Evolutionary conservation across 2,888 invertebrate species (phyloP).

Genomic region (Pseudococcus longispinus): DNA sequence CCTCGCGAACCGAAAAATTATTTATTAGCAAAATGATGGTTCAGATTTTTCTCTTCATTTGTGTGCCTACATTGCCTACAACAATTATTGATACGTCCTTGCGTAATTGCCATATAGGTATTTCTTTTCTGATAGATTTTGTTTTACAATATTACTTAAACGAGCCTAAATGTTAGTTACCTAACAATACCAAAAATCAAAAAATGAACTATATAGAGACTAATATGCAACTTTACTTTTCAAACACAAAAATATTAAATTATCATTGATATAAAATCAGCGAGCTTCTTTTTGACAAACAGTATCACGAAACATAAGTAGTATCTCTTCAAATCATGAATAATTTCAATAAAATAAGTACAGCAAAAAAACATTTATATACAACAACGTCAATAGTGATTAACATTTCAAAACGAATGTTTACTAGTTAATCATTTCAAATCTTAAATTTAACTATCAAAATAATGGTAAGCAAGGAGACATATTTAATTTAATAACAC

Average conservation of each 20-base stretch:
- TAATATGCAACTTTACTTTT: neutral
- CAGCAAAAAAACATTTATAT: neutral
- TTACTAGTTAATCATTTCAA: neutral
- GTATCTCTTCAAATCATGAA: neutral
- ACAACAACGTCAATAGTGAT: neutral
- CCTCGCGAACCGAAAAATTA: no score
- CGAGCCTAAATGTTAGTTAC: no score
- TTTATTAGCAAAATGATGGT: no score
- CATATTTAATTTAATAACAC: slow-evolving; percentile 5
- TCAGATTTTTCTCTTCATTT: no score
- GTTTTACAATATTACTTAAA: no score
- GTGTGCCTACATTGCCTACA: no score
- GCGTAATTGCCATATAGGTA: no score
- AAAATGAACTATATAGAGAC: no score
- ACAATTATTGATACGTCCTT: no score
- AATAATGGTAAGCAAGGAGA: slow-evolving; percentile 28
- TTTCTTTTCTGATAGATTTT: no score
- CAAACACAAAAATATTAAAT: neutral
- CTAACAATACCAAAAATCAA: no score
- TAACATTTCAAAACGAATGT: no score
- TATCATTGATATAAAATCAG: neutral
- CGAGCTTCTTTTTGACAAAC: neutral
- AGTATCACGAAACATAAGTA: neutral
- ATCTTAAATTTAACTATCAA: slow-evolving; percentile 18
- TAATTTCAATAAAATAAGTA: slow-evolving; percentile 24